These are phyloP conservation scores for Parnassius apollo DNA, from an alignment of 2,888 invertebrate genomes.

Conservation along the genomic window DNA sequence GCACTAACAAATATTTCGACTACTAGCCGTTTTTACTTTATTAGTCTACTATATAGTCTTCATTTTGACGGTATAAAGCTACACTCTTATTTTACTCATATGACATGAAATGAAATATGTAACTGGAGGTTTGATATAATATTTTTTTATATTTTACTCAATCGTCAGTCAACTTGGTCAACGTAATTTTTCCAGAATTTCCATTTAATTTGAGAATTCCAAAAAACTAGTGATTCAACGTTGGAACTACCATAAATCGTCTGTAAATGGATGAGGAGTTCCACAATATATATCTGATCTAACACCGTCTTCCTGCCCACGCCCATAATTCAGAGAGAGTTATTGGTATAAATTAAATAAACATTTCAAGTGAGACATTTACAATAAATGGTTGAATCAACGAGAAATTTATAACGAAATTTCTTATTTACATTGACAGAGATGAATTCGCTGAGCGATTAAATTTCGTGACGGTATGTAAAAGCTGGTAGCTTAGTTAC, in stretches of 20 bases:
- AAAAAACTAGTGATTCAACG: constrained; percentile 25
- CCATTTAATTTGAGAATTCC: constrained; percentile 23
- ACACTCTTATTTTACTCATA: no score
- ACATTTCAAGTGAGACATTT: constrained; percentile 71
- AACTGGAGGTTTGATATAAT: not conserved
- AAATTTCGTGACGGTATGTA: not conserved
- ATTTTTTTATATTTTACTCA: not conserved
- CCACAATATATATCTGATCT: constrained; percentile 75
- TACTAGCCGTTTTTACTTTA: constrained; percentile 3
- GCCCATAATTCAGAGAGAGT: constrained; percentile 72
- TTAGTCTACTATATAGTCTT: not conserved
- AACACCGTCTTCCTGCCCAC: constrained; percentile 75
- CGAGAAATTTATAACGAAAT: constrained; percentile 65
- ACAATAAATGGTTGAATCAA: constrained; percentile 62
- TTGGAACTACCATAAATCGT: constrained; percentile 59
- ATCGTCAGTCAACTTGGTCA: constrained; percentile 11
- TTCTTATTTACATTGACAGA: constrained; percentile 40
- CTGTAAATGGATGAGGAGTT: constrained; percentile 64
- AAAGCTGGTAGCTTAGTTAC: not conserved
- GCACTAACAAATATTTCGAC: constrained; percentile 6
- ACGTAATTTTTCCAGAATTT: constrained; percentile 38
- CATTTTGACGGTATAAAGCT: not conserved
- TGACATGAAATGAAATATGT: not conserved
- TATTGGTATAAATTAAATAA: constrained; percentile 78
- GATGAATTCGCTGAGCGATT: not conserved